Conservation (phyloP, 2,888 invertebrate species). For the Dorcus hopei region DNA sequence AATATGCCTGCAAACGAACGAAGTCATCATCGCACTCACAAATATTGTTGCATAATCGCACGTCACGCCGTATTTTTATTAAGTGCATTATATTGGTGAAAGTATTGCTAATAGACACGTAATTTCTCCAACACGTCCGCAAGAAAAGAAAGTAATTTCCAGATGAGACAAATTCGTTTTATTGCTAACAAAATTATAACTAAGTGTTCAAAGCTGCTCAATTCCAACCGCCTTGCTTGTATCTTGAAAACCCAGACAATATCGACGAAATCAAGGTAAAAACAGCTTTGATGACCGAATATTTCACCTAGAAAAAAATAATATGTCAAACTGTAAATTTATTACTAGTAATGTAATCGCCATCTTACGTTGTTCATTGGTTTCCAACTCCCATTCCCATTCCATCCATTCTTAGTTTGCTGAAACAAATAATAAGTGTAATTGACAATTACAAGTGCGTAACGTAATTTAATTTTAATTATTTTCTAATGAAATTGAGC, state of each 20-base stretch:
- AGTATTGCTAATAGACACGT: too few relatives aligned
- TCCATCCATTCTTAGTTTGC: neutral
- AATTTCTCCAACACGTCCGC: neutral
- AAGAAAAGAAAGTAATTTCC: neutral
- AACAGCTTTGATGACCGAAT: slow-evolving; percentile 39
- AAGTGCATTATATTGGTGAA: too few relatives aligned
- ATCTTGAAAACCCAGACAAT: slow-evolving; percentile 36
- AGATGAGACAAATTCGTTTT: neutral
- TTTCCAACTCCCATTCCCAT: too few relatives aligned
- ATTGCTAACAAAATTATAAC: neutral
- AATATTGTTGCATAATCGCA: too few relatives aligned
- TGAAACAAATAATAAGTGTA: neutral
- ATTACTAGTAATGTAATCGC: neutral
- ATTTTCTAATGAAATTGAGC: too few relatives aligned
- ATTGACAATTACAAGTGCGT: too few relatives aligned
- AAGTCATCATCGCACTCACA: too few relatives aligned
- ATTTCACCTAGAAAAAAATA: slow-evolving; percentile 32
- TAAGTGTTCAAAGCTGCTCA: neutral
- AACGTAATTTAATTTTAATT: too few relatives aligned
- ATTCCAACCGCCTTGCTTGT: neutral
- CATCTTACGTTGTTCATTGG: neutral
- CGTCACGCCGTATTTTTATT: too few relatives aligned
- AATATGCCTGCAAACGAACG: too few relatives aligned
- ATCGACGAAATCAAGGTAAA: slow-evolving; percentile 43
- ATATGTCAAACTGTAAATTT: neutral